Evolutionary conservation across 2,797 vertebrate species (phyloP).

Genomic region (Bucorvus abyssinicus): DNA sequence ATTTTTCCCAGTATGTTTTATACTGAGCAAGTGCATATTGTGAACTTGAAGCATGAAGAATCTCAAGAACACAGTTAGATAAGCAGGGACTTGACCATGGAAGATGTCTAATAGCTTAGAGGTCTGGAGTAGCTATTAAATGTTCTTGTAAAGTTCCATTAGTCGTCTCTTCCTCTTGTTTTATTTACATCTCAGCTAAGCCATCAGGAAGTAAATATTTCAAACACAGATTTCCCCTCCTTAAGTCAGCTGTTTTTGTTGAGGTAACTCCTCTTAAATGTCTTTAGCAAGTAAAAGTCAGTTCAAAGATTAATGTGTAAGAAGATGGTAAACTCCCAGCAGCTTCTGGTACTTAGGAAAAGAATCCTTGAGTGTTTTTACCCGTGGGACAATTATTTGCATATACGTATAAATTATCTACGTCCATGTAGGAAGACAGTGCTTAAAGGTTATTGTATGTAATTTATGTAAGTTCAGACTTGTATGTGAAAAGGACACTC

Average conservation of each 20-base stretch:
- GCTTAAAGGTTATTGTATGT: neutral
- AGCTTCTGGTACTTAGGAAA: neutral
- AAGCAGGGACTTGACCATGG: neutral
- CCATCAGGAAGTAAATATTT: neutral
- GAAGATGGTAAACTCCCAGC: neutral
- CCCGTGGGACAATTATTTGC: neutral
- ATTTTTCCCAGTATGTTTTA: neutral
- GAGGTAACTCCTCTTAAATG: neutral
- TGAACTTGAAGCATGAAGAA: neutral
- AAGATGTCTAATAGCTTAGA: neutral
- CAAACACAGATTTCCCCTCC: neutral
- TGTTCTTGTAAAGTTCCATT: neutral
- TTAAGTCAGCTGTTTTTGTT: neutral
- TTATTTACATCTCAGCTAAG: neutral
- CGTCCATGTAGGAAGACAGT: neutral
- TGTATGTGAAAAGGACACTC: neutral
- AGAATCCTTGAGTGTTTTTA: neutral
- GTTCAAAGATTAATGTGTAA: neutral
- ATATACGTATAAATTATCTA: neutral
- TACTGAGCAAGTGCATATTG: neutral
- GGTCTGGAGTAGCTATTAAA: neutral
- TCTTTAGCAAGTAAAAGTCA: neutral
- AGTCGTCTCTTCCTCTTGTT: neutral
- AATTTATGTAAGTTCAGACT: neutral
- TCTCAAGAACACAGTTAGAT: slow-evolving; percentile 4